Evolutionary conservation across 2,888 invertebrate species (phyloP), one percentile per base, ranked within the genome.

Genomic region (Chesias legatella): DNA sequence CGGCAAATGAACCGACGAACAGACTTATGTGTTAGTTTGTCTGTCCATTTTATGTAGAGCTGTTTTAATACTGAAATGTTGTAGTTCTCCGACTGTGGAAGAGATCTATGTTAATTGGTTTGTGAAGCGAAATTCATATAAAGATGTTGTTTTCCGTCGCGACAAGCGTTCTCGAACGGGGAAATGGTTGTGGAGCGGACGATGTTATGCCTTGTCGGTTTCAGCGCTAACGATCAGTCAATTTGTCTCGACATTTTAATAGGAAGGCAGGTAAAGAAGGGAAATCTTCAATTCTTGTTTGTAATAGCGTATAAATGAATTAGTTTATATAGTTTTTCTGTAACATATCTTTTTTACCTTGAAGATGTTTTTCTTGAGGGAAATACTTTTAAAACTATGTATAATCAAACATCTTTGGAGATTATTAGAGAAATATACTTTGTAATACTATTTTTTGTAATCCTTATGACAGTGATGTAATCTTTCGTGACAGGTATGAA

Each of bases 1-100:
- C 56, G 62, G 59, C 71, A 77, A 79, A 81, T 78, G 77, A 78
- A 73, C 64, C 68, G 71, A 71, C 73, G 63, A 67, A 60, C 64
- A 53, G 36, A 63, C 58, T 67, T 69, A 66, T 60, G 63, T 60
- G 63, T 65, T 63, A 64, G 63, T 67, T 61, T 58, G 55, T 52
- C 51, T 43, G 54, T 28, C 73, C 60, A 66, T 41, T 60, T 43
- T 62, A 56, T 34, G 25, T 34, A 48, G 78, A 74, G 37, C 78
- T 57, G 8, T 26, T 34, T 53, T 33, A 32, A 39, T 29, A 11
- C 33, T 10, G 9, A 27, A 36, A 43, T 44, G 37, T 34, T 22
- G 34, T 17, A 11, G 21, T 32, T 22, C 28, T 25, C 22, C 10
- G 25, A 21, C 13, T 13, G 33, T 26, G 33, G 21, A 41, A 45